A percentile compares a stretch with the other conserved stretches of the same genome.
These are phyloP conservation scores for Athalia cordata DNA, from an alignment of 2,888 invertebrate species.

Conservation along the genomic window DNA sequence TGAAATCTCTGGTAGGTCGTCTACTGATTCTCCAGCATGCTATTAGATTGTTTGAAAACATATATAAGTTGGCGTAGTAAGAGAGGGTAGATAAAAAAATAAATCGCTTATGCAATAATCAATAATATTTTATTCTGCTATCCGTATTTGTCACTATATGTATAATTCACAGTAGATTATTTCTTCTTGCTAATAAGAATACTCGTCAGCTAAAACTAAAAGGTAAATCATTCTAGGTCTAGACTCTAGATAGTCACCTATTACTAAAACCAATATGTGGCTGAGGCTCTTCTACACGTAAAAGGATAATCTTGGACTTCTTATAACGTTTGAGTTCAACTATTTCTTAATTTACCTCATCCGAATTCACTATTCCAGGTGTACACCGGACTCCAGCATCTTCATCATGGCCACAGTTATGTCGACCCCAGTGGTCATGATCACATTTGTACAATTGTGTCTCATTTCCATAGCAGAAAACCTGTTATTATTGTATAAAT, in stretches of 20 bases:
- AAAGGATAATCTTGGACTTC: background rate
- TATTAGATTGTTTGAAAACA: constrained; percentile 19
- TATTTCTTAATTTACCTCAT: constrained; percentile 65
- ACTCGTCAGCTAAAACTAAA: constrained; percentile 3
- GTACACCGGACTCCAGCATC: constrained; percentile 79
- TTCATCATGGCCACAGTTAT: constrained; percentile 84
- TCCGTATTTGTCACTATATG: background rate
- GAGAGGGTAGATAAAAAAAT: background rate
- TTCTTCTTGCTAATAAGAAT: background rate
- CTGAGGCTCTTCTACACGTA: background rate
- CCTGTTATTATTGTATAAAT: constrained; percentile 58
- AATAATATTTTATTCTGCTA: constrained; percentile 28
- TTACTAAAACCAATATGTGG: background rate
- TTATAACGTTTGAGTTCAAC: constrained; percentile 15
- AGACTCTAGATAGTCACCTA: no score
- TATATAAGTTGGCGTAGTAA: background rate
- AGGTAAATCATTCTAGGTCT: background rate
- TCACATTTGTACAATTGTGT: constrained; percentile 78
- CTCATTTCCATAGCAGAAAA: constrained; percentile 82
- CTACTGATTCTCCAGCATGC: constrained; percentile 25
- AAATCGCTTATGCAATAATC: background rate
- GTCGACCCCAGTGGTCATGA: constrained; percentile 81
- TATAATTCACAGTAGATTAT: constrained; percentile 22
- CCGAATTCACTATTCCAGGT: constrained; percentile 58
- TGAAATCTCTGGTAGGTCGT: constrained; percentile 51